Percentiles rank a stretch among this genome's conserved stretches.
Conservation (phyloP, 1,140 invertebrate species). For the Gonatopus flavifemur region DNA sequence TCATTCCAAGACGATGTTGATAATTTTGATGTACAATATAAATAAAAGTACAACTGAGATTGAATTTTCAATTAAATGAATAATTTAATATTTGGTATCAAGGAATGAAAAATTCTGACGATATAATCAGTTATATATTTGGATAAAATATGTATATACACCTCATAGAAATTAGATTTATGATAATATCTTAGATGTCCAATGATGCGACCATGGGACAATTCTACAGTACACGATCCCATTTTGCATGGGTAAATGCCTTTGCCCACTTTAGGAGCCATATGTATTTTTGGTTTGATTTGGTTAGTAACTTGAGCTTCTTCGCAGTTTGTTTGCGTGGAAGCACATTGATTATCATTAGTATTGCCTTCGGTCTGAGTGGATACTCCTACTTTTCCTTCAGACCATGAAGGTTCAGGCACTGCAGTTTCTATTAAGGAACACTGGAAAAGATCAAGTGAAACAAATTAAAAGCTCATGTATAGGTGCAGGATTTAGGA, state of each 20-base stretch:
- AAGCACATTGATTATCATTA: neutral
- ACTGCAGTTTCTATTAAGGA: no score
- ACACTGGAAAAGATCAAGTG: no score
- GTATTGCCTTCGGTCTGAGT: slow-evolving; percentile 20
- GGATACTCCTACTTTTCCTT: slow-evolving; percentile 12
- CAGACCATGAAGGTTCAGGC: no score
- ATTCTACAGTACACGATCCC: slow-evolving; percentile 19
- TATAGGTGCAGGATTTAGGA: no score
- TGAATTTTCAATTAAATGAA: neutral
- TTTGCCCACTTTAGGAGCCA: slow-evolving; percentile 21
- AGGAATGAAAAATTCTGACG: neutral
- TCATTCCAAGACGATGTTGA: neutral
- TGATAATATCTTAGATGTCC: slow-evolving; percentile 33
- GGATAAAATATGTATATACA: slow-evolving; percentile 12
- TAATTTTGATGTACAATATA: neutral
- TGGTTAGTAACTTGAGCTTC: neutral
- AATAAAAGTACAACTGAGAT: neutral
- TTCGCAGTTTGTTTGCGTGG: neutral
- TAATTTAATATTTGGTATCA: neutral
- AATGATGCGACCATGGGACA: slow-evolving; percentile 28
- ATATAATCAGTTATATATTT: neutral
- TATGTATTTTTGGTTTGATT: neutral
- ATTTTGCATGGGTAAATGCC: slow-evolving; percentile 37
- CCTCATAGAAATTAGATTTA: slow-evolving; percentile 17
- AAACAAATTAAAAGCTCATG: no score